A percentile compares a stretch with the other conserved stretches of the same genome.
phyloP scores from a whole-genome alignment of 2,113 vertebrate genomes.

The Pachypanchax playfairii region DNA sequence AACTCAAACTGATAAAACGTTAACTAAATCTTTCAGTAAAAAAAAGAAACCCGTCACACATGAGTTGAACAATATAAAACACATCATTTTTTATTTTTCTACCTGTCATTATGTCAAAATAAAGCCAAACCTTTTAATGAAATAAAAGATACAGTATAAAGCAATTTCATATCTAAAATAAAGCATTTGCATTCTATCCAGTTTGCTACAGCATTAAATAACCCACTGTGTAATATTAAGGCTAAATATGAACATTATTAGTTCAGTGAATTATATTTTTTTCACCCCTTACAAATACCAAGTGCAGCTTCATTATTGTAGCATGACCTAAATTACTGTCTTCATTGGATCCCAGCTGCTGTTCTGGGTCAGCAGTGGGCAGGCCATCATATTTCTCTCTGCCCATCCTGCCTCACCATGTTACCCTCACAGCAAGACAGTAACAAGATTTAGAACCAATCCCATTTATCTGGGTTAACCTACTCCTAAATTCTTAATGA shows the following conservation, averaged over 20 bases:
- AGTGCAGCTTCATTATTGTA: constrained; percentile 33
- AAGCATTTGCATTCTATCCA: too few relatives aligned
- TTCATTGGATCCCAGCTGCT: constrained; percentile 4
- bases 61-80: neutral
- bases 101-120: neutral
- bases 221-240: neutral
- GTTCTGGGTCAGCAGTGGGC: constrained; percentile 53
- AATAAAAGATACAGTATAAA: too few relatives aligned
- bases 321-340: constrained; percentile 19
- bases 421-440: neutral
- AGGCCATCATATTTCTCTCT: constrained; percentile 8
- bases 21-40: neutral
- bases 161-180: neutral
- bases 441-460: constrained; percentile 1
- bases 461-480: neutral
- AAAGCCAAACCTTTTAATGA: constrained; percentile 6
- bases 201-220: too few relatives aligned
- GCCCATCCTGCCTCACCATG: constrained; percentile 8
- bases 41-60: constrained; percentile 9
- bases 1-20: constrained; percentile 6
- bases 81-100: neutral
- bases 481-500: neutral
- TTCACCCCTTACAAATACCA: constrained; percentile 12
- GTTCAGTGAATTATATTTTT: constrained; percentile 8
- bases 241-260: constrained; percentile 18